Base-by-base conservation (phyloP, 2,888 invertebrate species). In the Trilocha varians region DNA sequence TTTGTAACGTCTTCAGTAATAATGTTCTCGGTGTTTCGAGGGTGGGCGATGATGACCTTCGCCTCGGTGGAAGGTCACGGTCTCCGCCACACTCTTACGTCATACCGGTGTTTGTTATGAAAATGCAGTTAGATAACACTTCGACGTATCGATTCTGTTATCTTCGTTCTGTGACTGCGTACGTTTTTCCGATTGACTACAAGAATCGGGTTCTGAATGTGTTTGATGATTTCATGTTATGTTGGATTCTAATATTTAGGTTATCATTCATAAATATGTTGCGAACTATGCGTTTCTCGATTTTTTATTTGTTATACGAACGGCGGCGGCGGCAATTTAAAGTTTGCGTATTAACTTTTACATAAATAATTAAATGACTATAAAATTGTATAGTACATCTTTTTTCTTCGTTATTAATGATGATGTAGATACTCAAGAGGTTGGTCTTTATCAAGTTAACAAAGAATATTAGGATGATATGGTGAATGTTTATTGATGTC, bases 51-150 rank as follows among this genome's bases (percentile, higher is more conserved):
- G 3, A 11, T 25, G 53, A 52, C 63, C 56, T 59, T 55, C 55
- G 44, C 45, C 41, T 39, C 16, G 36, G 40, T 35, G 40, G 55
- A 63, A 61, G 69, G 68, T 65, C 68, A 67, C 51, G 69, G 68
- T 45, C 64, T 60, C n/a, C 46, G 43, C 47, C 57, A 59, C 57
- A 50, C 18, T 39, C 44, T 67, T 58, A 56, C 69, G 69, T 69
- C 69, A 69, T 54, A 48, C 48, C 45, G 48, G 50, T 43, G 34
- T 43, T 42, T 37, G 33, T 37, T 39, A 38, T 42, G 35, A 16
- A 37, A 38, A 34, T 35, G 32, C 42, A 35, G 14, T 25, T 25
- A 25, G 25, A 25, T 25, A 25, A 25, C 25, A 3, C 25, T 6
- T 25, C 25, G 8, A 11, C 25, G 25, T 25, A 25, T 25, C 11